A percentile compares a stretch with the other conserved stretches of the same genome.
Evolutionary conservation across 2,888 invertebrate genomes (phyloP).

Genomic region (Odontocerum albicorne): DNA sequence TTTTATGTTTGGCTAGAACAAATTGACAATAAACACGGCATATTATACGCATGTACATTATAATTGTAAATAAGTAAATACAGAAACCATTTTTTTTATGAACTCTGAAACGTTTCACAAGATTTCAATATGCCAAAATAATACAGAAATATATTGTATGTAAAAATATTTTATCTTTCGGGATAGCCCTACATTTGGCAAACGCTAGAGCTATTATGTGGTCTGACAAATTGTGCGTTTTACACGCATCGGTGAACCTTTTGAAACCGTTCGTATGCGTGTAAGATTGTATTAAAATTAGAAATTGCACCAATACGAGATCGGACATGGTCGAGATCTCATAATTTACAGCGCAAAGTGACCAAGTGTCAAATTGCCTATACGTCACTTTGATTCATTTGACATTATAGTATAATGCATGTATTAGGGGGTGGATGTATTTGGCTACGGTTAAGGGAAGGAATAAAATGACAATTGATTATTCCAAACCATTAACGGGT

Average conservation of each 20-base stretch:
- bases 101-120: too few relatives aligned
- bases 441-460: not conserved
- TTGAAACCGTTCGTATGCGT: constrained; percentile 9
- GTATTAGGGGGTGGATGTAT: not conserved
- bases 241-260: constrained; percentile 20
- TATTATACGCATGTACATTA: too few relatives aligned
- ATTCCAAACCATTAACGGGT: constrained; percentile 2
- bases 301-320: constrained; percentile 5
- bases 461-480: not conserved
- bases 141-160: too few relatives aligned
- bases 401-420: too few relatives aligned
- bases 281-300: constrained; percentile 19
- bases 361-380: constrained; percentile 8
- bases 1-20: too few relatives aligned
- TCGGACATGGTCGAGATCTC: too few relatives aligned
- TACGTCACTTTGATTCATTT: constrained; percentile 1
- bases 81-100: too few relatives aligned
- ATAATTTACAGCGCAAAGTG: constrained; percentile 3
- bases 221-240: constrained; percentile 28
- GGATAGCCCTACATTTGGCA: too few relatives aligned
- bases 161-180: too few relatives aligned
- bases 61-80: too few relatives aligned
- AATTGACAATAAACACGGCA: too few relatives aligned
- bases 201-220: constrained; percentile 21
- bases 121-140: too few relatives aligned